phyloP scores from a whole-genome alignment of 2,113 vertebrate species.

The Syrmaticus mikado region DNA sequence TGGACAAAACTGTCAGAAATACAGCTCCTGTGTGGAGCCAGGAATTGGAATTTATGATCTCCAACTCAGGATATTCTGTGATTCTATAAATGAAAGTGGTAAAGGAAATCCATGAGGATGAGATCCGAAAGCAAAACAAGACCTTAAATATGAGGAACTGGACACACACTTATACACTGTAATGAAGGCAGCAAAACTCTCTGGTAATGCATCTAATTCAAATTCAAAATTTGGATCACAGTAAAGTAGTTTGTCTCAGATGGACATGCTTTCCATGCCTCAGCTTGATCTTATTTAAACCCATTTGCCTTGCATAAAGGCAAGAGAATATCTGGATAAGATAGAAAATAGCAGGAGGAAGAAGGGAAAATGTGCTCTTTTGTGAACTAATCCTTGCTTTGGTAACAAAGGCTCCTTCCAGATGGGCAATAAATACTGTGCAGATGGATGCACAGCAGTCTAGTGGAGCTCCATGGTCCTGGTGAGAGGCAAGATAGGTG shows the following conservation, averaged over 20 bases:
- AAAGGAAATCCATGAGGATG: neutral
- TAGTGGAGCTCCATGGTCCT: neutral
- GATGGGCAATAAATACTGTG: neutral
- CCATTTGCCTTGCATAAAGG: neutral
- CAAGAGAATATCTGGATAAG: slow-evolving; percentile 34
- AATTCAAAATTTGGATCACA: neutral
- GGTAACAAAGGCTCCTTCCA: neutral
- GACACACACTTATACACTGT: neutral
- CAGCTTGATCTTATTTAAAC: neutral
- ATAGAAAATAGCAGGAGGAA: neutral
- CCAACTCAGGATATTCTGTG: neutral
- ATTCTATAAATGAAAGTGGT: neutral
- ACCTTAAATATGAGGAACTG: neutral
- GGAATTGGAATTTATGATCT: neutral
- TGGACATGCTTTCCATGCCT: neutral
- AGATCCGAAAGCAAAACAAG: neutral
- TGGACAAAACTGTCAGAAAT: neutral
- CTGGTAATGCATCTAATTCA: neutral
- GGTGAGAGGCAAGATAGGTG: neutral
- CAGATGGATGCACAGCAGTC: neutral
- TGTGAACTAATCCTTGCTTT: neutral
- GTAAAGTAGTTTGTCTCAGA: neutral
- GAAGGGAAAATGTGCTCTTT: neutral
- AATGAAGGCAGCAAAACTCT: neutral
- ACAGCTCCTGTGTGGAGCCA: neutral